Percentiles rank a stretch among this genome's conserved stretches.
phyloP scores from a whole-genome alignment of 1,140 invertebrate genomes.

The Zelostemma sp. region DNA sequence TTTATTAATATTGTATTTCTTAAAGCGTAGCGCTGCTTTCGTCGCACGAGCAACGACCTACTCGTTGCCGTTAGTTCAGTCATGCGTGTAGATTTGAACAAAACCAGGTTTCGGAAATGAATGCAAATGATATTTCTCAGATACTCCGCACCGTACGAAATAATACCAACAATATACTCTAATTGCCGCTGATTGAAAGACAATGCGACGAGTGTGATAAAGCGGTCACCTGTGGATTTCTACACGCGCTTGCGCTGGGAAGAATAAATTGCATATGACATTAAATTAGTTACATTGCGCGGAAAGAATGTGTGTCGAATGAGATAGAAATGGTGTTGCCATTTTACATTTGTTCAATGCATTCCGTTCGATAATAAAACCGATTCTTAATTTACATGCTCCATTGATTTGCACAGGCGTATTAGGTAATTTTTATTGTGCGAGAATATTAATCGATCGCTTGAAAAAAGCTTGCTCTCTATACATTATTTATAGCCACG shows the following conservation, averaged over 20 bases:
- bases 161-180: constrained; percentile 21
- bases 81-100: constrained; percentile 53
- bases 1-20: constrained; percentile 47
- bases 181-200: constrained; percentile 38
- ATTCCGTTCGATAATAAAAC: too few species aligned
- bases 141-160: constrained; percentile 16
- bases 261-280: background rate
- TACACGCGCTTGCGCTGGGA: background rate
- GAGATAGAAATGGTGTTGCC: too few species aligned
- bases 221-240: background rate
- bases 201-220: constrained; percentile 14
- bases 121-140: constrained; percentile 46
- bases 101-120: constrained; percentile 43
- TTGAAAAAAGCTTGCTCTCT: too few species aligned
- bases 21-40: constrained; percentile 21
- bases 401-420: background rate
- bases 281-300: too few species aligned
- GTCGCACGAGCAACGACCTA: constrained; percentile 39
- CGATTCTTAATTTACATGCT: too few species aligned
- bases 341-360: too few species aligned
- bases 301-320: background rate
- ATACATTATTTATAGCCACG: too few species aligned
- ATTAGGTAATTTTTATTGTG: background rate
- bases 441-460: too few species aligned
- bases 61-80: constrained; percentile 40